Conservation (phyloP, 2,113 vertebrate genomes). For the Copsychus sechellarum region DNA sequence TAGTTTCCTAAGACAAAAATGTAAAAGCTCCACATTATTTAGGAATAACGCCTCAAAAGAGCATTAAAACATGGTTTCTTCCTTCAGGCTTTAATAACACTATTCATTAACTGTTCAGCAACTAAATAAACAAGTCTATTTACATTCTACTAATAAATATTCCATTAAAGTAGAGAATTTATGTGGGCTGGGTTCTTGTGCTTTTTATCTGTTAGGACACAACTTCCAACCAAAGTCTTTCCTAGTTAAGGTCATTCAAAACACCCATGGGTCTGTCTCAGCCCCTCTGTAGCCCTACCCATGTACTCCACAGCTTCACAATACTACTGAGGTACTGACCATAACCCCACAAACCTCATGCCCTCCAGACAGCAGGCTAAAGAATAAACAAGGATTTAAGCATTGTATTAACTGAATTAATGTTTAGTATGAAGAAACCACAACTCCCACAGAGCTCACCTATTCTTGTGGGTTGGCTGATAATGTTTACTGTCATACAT, state of each 20-base stretch:
- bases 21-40: background rate
- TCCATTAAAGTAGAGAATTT: background rate
- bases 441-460: background rate
- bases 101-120: background rate
- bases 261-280: background rate
- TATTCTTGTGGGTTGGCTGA: background rate
- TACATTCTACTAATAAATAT: background rate
- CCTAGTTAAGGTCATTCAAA: background rate
- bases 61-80: background rate
- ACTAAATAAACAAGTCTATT: background rate
- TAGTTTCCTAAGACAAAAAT: background rate
- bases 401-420: background rate
- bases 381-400: background rate
- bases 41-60: background rate
- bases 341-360: background rate
- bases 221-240: background rate
- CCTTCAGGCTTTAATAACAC: background rate
- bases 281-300: background rate
- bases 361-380: background rate
- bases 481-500: background rate
- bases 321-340: background rate
- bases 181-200: background rate
- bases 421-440: background rate
- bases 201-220: background rate
- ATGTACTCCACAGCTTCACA: background rate